Base-by-base conservation (phyloP, 2,113 vertebrate species). In the Panthera uncia region DNA sequence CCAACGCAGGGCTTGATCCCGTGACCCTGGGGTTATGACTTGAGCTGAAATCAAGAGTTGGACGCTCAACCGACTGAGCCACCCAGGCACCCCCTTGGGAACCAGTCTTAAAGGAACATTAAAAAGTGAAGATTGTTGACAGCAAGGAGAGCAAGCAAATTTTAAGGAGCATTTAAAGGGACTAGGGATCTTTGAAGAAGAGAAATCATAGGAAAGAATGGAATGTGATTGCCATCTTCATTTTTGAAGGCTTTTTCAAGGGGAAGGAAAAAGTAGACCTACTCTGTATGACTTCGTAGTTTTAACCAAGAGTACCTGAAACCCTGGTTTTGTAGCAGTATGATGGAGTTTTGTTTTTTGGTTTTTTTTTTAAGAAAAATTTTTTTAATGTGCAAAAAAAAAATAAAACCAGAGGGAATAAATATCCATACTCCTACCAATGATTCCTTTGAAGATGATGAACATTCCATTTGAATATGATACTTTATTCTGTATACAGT, bases 211-310 rank as follows among this genome's bases (percentile, higher is more conserved):
- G 55, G 41, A 69, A 94, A 73, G 52, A 73, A 23, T 38, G 50
- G 48, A 27, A 38, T 87, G 15, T 52, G 14, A 80, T 27, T 33
- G 29, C 65, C 41, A 29, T 88, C 83, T 73, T 92, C 29, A 74
- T 65, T 85, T 78, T 91, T 57, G 48, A 95, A 88, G 87, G 41
- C n/a, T 41, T 68, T 91, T 86, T 95, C n/a, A 55, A 21, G 65
- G n/a, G 57, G 36, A 74, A 81, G 52, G 45, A 36, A 81, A 81
- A 82, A 48, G 33, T 68, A 57, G 38, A 25, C 50, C 45, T 55
- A 55, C n/a, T 69, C 15, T 36, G 5, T 66, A 25, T 79, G 36
- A 36, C 33, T 81, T 41, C 7, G 33, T 19, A 73, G 27, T 66
- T 82, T 12, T 16, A 95, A 38, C 31, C 50, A 78, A 61, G 38